These are phyloP conservation scores for Melanotaenia maccullochi DNA, from an alignment of 2,797 vertebrate species.

Conservation along the genomic window DNA sequence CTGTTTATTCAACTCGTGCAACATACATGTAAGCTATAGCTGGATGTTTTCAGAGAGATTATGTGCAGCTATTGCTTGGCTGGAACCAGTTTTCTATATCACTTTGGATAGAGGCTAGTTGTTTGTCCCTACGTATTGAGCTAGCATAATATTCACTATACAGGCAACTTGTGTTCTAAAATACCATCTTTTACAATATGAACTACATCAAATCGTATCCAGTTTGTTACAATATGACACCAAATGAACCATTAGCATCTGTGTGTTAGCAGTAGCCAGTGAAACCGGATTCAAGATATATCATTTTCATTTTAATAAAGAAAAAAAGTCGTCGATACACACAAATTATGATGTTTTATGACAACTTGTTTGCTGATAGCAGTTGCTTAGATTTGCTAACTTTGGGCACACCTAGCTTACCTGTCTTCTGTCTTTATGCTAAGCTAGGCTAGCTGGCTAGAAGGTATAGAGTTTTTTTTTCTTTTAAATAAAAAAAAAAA, in stretches of 20 bases:
- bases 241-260: too few species aligned
- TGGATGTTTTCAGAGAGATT: not conserved
- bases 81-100: not conserved
- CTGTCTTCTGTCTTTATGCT: conserved; percentile 13
- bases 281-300: not conserved
- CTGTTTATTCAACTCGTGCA: too few species aligned
- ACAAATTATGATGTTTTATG: too few species aligned
- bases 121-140: not conserved
- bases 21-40: not conserved
- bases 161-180: not conserved
- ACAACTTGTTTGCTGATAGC: not conserved
- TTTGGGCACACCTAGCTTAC: not conserved
- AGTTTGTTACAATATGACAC: too few species aligned
- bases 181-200: too few species aligned
- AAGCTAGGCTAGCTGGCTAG: not conserved
- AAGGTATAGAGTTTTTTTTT: too few species aligned
- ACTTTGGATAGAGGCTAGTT: not conserved
- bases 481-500: too few species aligned
- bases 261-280: too few species aligned
- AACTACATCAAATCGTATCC: too few species aligned
- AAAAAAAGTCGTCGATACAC: too few species aligned
- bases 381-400: not conserved
- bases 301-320: too few species aligned
- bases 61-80: not conserved
- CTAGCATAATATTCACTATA: not conserved